Percentiles rank a stretch among this genome's conserved stretches.
Evolutionary conservation across 2,113 vertebrate species (phyloP).

Genomic region (Ageneiosus marmoratus): DNA sequence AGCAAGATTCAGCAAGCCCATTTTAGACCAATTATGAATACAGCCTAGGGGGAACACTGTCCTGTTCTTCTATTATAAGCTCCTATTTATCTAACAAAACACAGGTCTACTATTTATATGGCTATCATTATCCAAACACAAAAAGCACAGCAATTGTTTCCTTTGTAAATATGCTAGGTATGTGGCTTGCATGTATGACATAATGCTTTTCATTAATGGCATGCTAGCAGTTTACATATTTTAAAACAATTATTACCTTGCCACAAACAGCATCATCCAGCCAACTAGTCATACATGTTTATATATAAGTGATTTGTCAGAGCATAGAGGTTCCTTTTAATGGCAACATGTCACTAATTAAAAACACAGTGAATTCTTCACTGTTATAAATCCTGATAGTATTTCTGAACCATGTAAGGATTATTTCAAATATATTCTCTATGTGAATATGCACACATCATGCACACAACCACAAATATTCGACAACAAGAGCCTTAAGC

Average conservation of each 20-base stretch:
- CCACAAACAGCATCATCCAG: neutral
- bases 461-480: neutral
- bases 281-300: neutral
- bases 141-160: neutral
- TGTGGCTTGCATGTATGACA: neutral
- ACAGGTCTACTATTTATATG: neutral
- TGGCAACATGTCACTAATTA: neutral
- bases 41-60: conserved; percentile 4
- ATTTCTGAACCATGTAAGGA: neutral
- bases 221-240: neutral
- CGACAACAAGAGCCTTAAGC: neutral
- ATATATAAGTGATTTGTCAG: neutral
- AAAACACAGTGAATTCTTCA: neutral
- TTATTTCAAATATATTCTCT: neutral
- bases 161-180: neutral
- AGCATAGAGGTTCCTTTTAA: neutral
- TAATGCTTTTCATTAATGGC: neutral
- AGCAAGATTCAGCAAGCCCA: neutral
- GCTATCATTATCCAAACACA: neutral
- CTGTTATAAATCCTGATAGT: neutral
- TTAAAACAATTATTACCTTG: neutral
- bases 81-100: neutral
- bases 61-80: conserved; percentile 7
- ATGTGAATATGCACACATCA: neutral
- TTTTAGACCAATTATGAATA: conserved; percentile 14